Evolutionary conservation across 1,140 invertebrate genomes (phyloP).

Genomic region (Pachypeltis micranthus): DNA sequence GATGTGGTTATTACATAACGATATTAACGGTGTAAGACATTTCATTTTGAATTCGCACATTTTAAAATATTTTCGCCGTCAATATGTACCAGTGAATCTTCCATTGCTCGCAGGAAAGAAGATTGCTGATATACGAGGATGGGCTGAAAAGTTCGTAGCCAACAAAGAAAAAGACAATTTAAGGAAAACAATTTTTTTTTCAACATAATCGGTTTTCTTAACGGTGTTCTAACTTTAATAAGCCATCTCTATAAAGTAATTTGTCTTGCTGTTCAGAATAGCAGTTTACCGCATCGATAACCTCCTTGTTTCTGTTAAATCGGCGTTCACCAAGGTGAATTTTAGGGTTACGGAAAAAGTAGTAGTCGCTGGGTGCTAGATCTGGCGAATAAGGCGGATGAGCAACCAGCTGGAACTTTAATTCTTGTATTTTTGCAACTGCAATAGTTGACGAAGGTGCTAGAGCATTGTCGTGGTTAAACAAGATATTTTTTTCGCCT

Average conservation of each 20-base stretch:
- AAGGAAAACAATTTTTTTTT: too few species aligned
- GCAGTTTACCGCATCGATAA: background rate
- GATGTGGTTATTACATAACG: too few species aligned
- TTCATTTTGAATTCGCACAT: too few species aligned
- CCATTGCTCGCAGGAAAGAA: too few species aligned
- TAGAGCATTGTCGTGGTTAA: conserved; percentile 10
- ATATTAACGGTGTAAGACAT: too few species aligned
- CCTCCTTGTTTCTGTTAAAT: background rate
- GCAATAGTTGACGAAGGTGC: background rate
- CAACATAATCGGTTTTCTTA: too few species aligned
- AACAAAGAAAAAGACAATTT: background rate
- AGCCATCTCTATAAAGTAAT: background rate
- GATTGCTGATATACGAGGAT: background rate
- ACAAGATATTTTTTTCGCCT: conserved; percentile 18
- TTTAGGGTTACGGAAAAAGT: background rate
- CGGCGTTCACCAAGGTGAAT: background rate
- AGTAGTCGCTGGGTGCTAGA: background rate
- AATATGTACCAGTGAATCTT: too few species aligned
- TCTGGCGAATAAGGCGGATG: background rate
- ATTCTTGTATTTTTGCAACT: background rate
- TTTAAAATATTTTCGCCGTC: too few species aligned
- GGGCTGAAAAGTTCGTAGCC: background rate
- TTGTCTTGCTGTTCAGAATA: background rate
- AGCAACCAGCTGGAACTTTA: background rate
- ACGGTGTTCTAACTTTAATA: background rate